These are phyloP conservation scores for Malurus leucopterus DNA, from an alignment of 2,797 vertebrate species.

Conservation along the genomic window DNA sequence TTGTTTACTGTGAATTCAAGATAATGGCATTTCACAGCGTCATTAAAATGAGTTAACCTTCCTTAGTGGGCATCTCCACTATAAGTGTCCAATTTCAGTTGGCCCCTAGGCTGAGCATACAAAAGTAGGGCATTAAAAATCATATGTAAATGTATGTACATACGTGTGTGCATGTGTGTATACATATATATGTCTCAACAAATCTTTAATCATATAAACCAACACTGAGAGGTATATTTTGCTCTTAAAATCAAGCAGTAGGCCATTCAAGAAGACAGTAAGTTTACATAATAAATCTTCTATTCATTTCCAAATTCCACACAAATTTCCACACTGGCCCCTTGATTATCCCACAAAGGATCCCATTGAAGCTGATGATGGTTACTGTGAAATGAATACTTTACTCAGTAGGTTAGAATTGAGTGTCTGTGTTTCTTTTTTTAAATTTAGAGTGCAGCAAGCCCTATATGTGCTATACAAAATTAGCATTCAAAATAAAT, in stretches of 20 bases:
- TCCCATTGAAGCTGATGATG: background rate
- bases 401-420: background rate
- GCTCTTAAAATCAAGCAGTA: background rate
- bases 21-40: background rate
- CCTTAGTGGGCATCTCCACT: background rate
- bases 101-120: background rate
- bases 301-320: background rate
- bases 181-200: background rate
- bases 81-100: background rate
- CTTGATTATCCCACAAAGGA: background rate
- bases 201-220: background rate
- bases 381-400: background rate
- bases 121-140: background rate
- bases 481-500: background rate
- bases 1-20: background rate
- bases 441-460: background rate
- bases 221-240: background rate
- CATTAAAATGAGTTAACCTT: background rate
- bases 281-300: background rate
- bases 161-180: no score
- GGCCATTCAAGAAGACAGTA: background rate
- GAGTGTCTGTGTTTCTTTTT: background rate
- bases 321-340: background rate
- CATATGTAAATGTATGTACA: no score
- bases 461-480: background rate